Evolutionary conservation across 2,797 vertebrate genomes (phyloP).

Genomic region (Poecilia velifera): DNA sequence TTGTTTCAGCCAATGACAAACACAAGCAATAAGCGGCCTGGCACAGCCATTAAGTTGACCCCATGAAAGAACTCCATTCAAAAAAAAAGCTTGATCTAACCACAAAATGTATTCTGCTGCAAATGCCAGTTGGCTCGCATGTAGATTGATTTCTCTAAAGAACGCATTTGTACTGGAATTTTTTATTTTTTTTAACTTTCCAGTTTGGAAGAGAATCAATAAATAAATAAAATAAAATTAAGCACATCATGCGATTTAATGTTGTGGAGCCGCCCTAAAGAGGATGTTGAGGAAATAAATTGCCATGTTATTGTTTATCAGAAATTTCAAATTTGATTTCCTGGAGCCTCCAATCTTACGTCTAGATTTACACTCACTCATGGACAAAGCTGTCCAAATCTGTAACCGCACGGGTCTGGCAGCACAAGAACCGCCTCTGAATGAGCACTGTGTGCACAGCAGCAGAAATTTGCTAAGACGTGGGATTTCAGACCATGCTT

Average conservation of each 20-base stretch:
- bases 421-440: neutral
- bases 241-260: neutral
- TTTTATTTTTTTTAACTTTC: neutral
- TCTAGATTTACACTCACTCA: neutral
- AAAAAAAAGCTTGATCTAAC: neutral
- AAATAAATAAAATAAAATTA: neutral
- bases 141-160: neutral
- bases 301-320: neutral
- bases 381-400: neutral
- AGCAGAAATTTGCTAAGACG: neutral
- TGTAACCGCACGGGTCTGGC: neutral
- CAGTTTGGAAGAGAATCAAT: neutral
- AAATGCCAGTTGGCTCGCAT: neutral
- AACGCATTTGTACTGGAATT: neutral
- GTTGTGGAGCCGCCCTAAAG: neutral
- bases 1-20: neutral
- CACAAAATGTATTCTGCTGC: neutral
- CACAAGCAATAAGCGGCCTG: neutral
- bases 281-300: neutral
- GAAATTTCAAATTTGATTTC: constrained; percentile 5
- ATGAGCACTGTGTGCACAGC: neutral
- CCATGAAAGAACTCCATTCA: neutral
- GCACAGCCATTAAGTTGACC: neutral
- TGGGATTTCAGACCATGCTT: neutral
- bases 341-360: neutral